Evolutionary conservation across 1,140 invertebrate genomes (phyloP).

Genomic region (Planococcus citri): DNA sequence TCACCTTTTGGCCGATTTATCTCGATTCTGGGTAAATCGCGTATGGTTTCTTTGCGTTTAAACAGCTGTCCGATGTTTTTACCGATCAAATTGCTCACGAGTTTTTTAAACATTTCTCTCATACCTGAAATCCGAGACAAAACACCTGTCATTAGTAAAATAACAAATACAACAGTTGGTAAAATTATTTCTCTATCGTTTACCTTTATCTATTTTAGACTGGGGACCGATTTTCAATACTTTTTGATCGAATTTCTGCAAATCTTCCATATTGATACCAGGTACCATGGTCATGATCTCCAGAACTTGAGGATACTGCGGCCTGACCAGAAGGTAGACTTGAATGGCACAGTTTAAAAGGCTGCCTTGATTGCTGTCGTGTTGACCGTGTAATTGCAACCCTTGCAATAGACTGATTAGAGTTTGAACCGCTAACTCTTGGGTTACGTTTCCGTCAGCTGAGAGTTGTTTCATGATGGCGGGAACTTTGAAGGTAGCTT

Average conservation of each 20-base stretch:
- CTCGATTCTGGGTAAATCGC: constrained; percentile 56
- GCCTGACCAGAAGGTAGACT: constrained; percentile 66
- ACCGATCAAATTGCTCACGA: constrained; percentile 66
- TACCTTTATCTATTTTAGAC: constrained; percentile 1
- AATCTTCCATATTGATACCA: constrained; percentile 8
- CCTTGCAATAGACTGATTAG: constrained; percentile 61
- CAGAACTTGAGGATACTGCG: constrained; percentile 54
- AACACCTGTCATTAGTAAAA: background rate
- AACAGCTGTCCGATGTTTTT: constrained; percentile 71
- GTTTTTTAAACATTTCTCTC: constrained; percentile 79
- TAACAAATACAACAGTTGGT: background rate
- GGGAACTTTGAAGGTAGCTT: constrained; percentile 54
- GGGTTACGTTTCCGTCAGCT: constrained; percentile 45
- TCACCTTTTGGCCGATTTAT: constrained; percentile 30
- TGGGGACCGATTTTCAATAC: background rate
- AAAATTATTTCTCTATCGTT: background rate
- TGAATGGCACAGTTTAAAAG: constrained; percentile 43
- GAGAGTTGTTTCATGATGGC: constrained; percentile 48
- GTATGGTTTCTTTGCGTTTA: constrained; percentile 70
- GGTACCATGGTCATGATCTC: constrained; percentile 28
- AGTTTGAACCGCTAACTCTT: constrained; percentile 51
- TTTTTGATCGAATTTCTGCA: constrained; percentile 16
- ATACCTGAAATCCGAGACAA: constrained; percentile 44
- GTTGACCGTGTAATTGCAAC: constrained; percentile 65
- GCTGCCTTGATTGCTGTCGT: constrained; percentile 60